phyloP scores from a whole-genome alignment of 2,113 vertebrate species.

The Percopsis transmontana region DNA sequence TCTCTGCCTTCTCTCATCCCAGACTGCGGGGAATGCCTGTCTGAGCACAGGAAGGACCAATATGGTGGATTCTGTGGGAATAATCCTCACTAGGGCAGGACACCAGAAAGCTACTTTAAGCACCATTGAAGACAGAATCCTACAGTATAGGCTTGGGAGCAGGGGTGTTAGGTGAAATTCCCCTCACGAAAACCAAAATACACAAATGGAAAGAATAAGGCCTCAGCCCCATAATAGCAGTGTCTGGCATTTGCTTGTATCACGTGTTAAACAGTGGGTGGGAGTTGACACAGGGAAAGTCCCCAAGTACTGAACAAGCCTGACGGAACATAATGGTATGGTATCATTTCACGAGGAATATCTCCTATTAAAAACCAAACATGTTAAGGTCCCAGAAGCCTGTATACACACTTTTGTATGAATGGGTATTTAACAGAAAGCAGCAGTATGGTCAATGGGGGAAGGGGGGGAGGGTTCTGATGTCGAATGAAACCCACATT shows the following conservation, averaged over 20 bases:
- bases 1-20: too few relatives aligned
- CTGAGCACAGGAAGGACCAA: not conserved
- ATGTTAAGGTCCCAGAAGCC: too few relatives aligned
- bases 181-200: not conserved
- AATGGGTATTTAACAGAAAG: too few relatives aligned
- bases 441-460: too few relatives aligned
- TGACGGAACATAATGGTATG: slow-evolving; percentile 4
- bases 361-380: too few relatives aligned
- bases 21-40: too few relatives aligned
- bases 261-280: not conserved
- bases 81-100: slow-evolving; percentile 24
- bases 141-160: not conserved
- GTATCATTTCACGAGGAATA: too few relatives aligned
- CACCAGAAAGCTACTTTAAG: slow-evolving; percentile 2
- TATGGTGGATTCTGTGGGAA: slow-evolving; percentile 17
- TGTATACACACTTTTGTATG: too few relatives aligned
- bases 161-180: not conserved
- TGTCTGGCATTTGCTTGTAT: not conserved
- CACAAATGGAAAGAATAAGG: not conserved
- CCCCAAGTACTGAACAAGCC: too few relatives aligned
- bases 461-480: too few relatives aligned
- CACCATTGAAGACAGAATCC: not conserved
- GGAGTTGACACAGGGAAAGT: too few relatives aligned
- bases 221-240: not conserved
- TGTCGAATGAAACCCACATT: too few relatives aligned